These are phyloP conservation scores for Sarcophaga variegata DNA, from an alignment of 2,888 invertebrate species.

Conservation along the genomic window DNA sequence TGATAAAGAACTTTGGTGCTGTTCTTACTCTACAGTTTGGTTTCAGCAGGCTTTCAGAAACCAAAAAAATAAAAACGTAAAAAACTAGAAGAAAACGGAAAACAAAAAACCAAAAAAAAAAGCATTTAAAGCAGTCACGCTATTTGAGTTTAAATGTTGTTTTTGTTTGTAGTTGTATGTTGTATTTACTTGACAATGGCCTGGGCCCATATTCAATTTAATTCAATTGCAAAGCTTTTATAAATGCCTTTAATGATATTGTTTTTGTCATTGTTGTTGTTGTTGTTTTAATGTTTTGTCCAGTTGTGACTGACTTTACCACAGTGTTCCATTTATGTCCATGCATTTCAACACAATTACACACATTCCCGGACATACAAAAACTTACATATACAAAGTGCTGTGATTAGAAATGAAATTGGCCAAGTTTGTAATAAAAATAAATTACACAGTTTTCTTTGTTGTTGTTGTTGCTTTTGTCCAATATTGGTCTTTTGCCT, in stretches of 20 bases:
- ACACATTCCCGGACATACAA: neutral
- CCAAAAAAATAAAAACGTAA: neutral
- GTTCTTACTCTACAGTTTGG: neutral
- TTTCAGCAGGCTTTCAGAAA: neutral
- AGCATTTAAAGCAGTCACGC: constrained; percentile 53
- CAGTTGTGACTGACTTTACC: constrained; percentile 44
- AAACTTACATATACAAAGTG: constrained; percentile 19
- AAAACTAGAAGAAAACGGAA: neutral
- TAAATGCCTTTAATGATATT: constrained; percentile 72
- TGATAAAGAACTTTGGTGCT: neutral
- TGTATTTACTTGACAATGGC: constrained; percentile 67
- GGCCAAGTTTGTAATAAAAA: constrained; percentile 74
- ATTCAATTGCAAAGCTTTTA: constrained; percentile 74
- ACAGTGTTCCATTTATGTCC: constrained; percentile 31
- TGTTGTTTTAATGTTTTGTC: constrained; percentile 40
- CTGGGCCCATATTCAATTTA: constrained; percentile 72
- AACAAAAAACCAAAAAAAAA: neutral
- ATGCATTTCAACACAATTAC: neutral
- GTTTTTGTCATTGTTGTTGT: constrained; percentile 40
- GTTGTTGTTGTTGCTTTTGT: no score
- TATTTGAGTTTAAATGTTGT: constrained; percentile 65
- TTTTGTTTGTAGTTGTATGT: constrained; percentile 38
- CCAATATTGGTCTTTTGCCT: no score
- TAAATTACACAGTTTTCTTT: constrained; percentile 71
- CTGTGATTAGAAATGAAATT: constrained; percentile 72